These are phyloP conservation scores for Philonicus albiceps DNA, from an alignment of 2,888 invertebrate species.

Conservation along the genomic window DNA sequence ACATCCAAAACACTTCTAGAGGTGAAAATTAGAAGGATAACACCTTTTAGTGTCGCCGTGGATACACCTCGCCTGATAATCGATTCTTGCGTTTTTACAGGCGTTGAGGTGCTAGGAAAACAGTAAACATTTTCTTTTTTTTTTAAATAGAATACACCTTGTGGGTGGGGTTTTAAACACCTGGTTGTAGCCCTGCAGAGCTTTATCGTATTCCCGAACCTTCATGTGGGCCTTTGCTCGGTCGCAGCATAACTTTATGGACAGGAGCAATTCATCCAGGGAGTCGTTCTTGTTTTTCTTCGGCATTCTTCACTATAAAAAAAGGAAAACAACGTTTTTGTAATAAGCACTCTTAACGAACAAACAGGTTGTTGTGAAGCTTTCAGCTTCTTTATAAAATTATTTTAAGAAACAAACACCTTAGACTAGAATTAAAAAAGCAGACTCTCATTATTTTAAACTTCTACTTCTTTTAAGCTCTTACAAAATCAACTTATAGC, in stretches of 20 bases:
- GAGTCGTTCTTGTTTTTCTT: conserved; percentile 63
- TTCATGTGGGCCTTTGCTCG: conserved; percentile 82
- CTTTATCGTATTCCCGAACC: conserved; percentile 75
- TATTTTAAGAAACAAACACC: background rate
- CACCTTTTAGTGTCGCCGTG: conserved; percentile 14
- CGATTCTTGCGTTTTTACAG: background rate
- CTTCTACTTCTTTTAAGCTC: too few species aligned
- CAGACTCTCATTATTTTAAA: too few species aligned
- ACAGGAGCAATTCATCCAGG: conserved; percentile 61
- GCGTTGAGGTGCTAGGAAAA: background rate
- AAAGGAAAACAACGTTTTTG: background rate
- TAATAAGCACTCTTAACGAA: background rate
- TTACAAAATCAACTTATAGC: too few species aligned
- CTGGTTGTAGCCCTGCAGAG: conserved; percentile 75
- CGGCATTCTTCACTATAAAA: conserved; percentile 39
- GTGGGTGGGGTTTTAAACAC: conserved; percentile 63
- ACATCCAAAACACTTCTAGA: conserved; percentile 8
- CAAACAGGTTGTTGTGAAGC: background rate
- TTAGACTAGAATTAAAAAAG: too few species aligned
- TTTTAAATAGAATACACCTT: background rate
- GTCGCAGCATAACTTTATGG: conserved; percentile 76
- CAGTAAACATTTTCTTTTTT: background rate
- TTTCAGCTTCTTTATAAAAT: background rate
- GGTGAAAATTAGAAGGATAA: conserved; percentile 12
- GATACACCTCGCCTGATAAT: background rate